phyloP scores from a whole-genome alignment of 2,113 vertebrate genomes.

The Taxidea taxus region DNA sequence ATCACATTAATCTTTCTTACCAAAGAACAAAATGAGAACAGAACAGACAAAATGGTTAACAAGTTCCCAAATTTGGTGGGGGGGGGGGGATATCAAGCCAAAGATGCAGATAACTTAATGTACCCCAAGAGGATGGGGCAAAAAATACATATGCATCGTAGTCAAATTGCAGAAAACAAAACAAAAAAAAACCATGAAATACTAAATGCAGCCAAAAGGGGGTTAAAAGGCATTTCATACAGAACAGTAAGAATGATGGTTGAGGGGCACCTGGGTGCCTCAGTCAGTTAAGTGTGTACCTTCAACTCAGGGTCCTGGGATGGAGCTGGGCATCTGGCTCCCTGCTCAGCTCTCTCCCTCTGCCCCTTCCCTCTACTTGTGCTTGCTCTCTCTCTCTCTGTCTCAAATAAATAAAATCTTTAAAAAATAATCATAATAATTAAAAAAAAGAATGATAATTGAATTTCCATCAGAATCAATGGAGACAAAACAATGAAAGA shows the following conservation, averaged over 20 bases:
- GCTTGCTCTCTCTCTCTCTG: too few relatives aligned
- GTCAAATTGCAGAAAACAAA: neutral
- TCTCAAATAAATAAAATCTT: too few relatives aligned
- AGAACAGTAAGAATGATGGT: neutral
- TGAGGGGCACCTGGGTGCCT: too few relatives aligned
- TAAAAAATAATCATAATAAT: neutral
- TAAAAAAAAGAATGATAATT: neutral
- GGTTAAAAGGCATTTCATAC: neutral
- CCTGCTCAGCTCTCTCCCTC: too few relatives aligned
- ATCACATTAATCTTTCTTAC: neutral
- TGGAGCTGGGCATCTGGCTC: too few relatives aligned
- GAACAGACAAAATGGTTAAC: neutral
- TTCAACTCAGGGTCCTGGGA: too few relatives aligned
- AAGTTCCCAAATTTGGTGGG: neutral
- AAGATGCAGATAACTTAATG: neutral
- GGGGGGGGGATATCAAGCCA: neutral
- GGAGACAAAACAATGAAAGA: neutral
- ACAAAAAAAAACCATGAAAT: neutral
- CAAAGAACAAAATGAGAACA: neutral
- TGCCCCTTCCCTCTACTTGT: too few relatives aligned
- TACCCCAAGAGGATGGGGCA: neutral
- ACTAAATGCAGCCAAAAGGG: neutral
- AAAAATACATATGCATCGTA: neutral
- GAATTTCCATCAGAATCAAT: neutral
- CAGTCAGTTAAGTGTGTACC: too few relatives aligned